These are phyloP conservation scores for Cheilosia variabilis DNA, from an alignment of 2,888 invertebrate species.

Conservation along the genomic window DNA sequence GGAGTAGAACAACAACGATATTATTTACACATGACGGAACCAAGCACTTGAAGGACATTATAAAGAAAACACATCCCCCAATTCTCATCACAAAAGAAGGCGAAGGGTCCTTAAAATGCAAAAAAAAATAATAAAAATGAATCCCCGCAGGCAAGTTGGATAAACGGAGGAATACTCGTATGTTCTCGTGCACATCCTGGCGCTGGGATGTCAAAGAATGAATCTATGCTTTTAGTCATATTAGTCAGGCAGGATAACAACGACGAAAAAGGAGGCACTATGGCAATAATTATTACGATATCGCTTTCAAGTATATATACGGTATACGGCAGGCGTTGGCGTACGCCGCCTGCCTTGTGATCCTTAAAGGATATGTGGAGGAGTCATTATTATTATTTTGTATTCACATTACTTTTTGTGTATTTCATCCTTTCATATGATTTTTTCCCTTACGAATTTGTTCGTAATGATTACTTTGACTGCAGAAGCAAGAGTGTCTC, in stretches of 20 bases:
- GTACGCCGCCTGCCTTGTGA: slow-evolving; percentile 28
- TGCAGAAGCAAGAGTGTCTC: slow-evolving; percentile 15
- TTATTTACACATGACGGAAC: slow-evolving; percentile 77
- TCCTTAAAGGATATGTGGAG: slow-evolving; percentile 66
- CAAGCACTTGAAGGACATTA: slow-evolving; percentile 77
- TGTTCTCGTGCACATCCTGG: background rate
- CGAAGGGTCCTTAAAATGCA: slow-evolving; percentile 70
- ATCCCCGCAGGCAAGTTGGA: slow-evolving; percentile 61
- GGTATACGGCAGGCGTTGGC: slow-evolving; percentile 32
- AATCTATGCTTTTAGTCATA: slow-evolving; percentile 75
- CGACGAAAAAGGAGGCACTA: slow-evolving; percentile 60
- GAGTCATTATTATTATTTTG: slow-evolving; percentile 67
- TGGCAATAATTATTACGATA: slow-evolving; percentile 74
- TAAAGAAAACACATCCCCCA: slow-evolving; percentile 76
- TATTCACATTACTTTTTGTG: slow-evolving; percentile 53
- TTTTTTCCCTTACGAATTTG: slow-evolving; percentile 24
- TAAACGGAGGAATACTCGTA: slow-evolving; percentile 40
- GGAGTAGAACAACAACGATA: slow-evolving; percentile 70
- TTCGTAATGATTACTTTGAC: slow-evolving; percentile 56
- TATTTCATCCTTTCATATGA: slow-evolving; percentile 9
- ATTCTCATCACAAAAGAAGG: slow-evolving; percentile 61
- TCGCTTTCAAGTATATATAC: slow-evolving; percentile 56
- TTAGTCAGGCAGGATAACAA: slow-evolving; percentile 66
- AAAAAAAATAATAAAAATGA: slow-evolving; percentile 34
- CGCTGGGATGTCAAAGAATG: slow-evolving; percentile 69